Evolutionary conservation across 2,888 invertebrate genomes (phyloP).

Genomic region (Oscheius sp.): DNA sequence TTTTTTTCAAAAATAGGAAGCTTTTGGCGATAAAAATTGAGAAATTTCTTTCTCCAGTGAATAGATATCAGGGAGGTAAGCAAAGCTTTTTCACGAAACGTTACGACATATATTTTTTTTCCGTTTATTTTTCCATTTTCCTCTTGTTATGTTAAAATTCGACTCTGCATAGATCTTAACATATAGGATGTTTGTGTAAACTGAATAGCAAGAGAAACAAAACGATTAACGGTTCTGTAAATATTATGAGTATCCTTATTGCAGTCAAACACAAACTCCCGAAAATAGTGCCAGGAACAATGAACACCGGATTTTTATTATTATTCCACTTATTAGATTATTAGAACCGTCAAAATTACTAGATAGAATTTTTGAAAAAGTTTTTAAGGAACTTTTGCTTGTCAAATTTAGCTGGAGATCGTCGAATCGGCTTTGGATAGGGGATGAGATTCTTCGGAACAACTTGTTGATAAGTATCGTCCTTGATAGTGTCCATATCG

Average conservation of each 20-base stretch:
- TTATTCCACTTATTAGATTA: neutral
- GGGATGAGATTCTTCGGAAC: slow-evolving; percentile 2
- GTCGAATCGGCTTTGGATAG: neutral
- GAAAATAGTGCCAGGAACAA: too few relatives aligned
- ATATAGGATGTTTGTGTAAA: too few relatives aligned
- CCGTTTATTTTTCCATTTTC: too few relatives aligned
- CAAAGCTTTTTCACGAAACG: too few relatives aligned
- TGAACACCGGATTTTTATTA: too few relatives aligned
- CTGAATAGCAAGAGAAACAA: too few relatives aligned
- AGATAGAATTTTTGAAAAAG: slow-evolving; percentile 40
- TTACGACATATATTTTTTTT: too few relatives aligned
- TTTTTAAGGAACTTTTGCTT: slow-evolving; percentile 46
- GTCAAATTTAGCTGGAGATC: slow-evolving; percentile 22
- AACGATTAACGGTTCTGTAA: too few relatives aligned
- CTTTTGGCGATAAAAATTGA: neutral
- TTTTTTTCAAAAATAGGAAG: neutral
- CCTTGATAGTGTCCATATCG: slow-evolving; percentile 39
- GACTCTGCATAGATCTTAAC: too few relatives aligned
- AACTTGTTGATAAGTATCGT: neutral
- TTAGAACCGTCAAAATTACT: neutral
- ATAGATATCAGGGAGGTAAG: neutral
- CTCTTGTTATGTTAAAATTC: too few relatives aligned
- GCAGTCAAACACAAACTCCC: too few relatives aligned
- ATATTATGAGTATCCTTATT: too few relatives aligned
- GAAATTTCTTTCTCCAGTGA: neutral